These are phyloP conservation scores for Amphiprion clarkii DNA, from an alignment of 2,797 vertebrate species.

Conservation along the genomic window DNA sequence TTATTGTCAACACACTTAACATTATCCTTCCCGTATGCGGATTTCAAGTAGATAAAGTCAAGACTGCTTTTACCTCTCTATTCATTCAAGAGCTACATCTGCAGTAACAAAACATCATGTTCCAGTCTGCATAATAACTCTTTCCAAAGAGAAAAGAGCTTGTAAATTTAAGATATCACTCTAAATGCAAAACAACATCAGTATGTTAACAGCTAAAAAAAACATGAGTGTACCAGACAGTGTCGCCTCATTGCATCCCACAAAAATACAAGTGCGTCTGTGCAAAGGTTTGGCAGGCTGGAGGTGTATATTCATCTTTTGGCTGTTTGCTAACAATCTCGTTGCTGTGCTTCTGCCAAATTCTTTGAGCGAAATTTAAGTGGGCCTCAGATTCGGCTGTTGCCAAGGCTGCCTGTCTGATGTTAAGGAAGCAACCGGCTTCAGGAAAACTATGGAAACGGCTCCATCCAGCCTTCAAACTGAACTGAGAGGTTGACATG, in stretches of 20 bases:
- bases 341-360: slow-evolving; percentile 59
- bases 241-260: slow-evolving; percentile 60
- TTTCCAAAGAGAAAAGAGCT: slow-evolving; percentile 7
- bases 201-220: slow-evolving; percentile 49
- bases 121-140: slow-evolving; percentile 7
- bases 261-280: slow-evolving; percentile 63
- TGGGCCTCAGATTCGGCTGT: slow-evolving; percentile 57
- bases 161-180: slow-evolving; percentile 33
- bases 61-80: slow-evolving; percentile 1
- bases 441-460: slow-evolving; percentile 46
- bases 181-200: slow-evolving; percentile 22
- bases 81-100: slow-evolving; percentile 12
- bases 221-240: slow-evolving; percentile 28
- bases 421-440: slow-evolving; percentile 39
- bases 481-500: slow-evolving; percentile 47
- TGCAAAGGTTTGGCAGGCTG: slow-evolving; percentile 69
- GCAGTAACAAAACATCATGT: slow-evolving; percentile 2
- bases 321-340: slow-evolving; percentile 63
- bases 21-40: neutral
- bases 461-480: slow-evolving; percentile 51
- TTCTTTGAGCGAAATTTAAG: slow-evolving; percentile 65
- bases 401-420: slow-evolving; percentile 60
- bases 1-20: neutral
- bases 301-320: slow-evolving; percentile 68
- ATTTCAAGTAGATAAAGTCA: neutral